phyloP scores from a whole-genome alignment of 2,888 invertebrate genomes.

The Leptopterna dolabrata region DNA sequence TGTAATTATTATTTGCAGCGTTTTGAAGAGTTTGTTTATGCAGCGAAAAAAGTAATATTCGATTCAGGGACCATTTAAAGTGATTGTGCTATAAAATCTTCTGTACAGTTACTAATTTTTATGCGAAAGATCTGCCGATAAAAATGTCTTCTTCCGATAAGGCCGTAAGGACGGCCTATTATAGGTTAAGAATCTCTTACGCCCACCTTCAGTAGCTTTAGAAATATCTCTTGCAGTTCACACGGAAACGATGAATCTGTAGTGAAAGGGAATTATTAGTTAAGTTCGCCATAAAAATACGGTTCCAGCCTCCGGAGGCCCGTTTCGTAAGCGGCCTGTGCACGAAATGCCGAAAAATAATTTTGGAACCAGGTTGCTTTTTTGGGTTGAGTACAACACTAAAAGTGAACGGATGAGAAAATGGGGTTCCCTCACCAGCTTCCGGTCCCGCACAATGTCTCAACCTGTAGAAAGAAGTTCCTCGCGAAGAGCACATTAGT shows the following conservation, averaged over 20 bases:
- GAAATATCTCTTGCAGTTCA: not conserved
- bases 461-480: too few species aligned
- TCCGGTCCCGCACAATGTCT: not conserved
- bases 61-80: too few species aligned
- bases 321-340: not conserved
- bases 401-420: not conserved
- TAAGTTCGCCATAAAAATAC: not conserved
- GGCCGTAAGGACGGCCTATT: too few species aligned
- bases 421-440: not conserved
- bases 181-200: too few species aligned
- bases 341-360: not conserved
- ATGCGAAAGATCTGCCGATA: too few species aligned
- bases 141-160: too few species aligned
- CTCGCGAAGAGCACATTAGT: not conserved
- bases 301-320: not conserved
- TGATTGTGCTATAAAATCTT: too few species aligned
- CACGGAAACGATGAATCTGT: not conserved
- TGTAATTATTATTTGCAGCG: too few species aligned
- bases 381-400: not conserved
- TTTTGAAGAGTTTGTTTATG: too few species aligned
- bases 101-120: too few species aligned
- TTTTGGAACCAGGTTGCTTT: not conserved
- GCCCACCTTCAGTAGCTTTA: too few species aligned
- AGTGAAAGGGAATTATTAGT: not conserved
- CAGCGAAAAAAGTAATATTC: too few species aligned